Evolutionary conservation across 2,797 vertebrate species (phyloP), one percentile per base, ranked within the genome.

Genomic region (Borostomias antarcticus): DNA sequence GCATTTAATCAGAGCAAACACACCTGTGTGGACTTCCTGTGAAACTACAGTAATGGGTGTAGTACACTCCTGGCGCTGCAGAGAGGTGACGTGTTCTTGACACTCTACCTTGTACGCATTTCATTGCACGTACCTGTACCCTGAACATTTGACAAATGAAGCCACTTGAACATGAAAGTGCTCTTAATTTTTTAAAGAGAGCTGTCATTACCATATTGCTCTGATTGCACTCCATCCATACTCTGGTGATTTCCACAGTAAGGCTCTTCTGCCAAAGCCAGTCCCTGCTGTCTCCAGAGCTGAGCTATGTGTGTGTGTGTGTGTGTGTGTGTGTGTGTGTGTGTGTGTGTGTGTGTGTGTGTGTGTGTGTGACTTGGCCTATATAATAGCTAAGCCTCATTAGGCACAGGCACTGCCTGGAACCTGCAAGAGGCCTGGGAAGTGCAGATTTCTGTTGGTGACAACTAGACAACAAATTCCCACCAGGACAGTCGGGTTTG

Each of bases 381-480:
- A 84, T 58, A 85, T 85, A 82, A 70, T 63, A 81, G 77, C 73
- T 84, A 84, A 75, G 74, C 81, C 85, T 90, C 86, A 83, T 90
- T 88, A 89, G 81, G 68, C 64, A 80, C 79, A 82, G 78, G 26
- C 58, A 33, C 53, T 70, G 52, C 75, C 72, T 79, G 74, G 80
- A 82, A 87, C 76, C 82, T 79, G 71, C 56, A n/a, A 76, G 64
- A 70, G 74, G 72, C 73, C 75, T 58, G 74, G 76, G 76, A 69
- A 83, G 79, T 68, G 67, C 74, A 53, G 72, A 82, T 88, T 77
- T 82, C 73, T 88, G 73, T 79, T 48, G 70, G 66, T 79, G 82
- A 83, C 78, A 82, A 75, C 17, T 35, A 75, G 64, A 82, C 73
- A 82, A 79, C 68, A 74, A 73, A 74, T 70, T 73, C 78, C 75